Conservation (phyloP, 1,140 invertebrate genomes). For the Gyrodactylus bullatarudis region DNA sequence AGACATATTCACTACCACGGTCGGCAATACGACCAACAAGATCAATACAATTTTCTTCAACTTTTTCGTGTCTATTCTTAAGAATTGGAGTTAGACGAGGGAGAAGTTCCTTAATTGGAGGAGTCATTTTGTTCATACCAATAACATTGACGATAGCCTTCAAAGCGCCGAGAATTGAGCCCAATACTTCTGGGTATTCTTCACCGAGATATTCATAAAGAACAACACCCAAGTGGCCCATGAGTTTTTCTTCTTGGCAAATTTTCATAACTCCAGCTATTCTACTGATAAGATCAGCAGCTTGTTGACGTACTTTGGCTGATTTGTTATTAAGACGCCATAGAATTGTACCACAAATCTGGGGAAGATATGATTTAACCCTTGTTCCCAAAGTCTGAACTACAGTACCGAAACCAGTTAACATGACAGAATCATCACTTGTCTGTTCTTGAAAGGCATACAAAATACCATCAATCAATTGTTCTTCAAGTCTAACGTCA, state of each 20-base stretch:
- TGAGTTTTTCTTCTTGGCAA: slow-evolving; percentile 94
- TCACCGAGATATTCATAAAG: slow-evolving; percentile 95
- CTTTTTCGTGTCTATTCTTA: slow-evolving; percentile 43
- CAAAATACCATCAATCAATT: slow-evolving; percentile 88
- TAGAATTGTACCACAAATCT: slow-evolving; percentile 95
- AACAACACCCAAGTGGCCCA: slow-evolving; percentile 97
- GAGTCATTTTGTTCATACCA: slow-evolving; percentile 99
- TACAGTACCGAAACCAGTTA: slow-evolving; percentile 94
- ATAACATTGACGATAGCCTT: slow-evolving; percentile 98
- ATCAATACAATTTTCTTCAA: slow-evolving; percentile 98
- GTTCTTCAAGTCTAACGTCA: slow-evolving; percentile 79
- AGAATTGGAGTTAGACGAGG: slow-evolving; percentile 83
- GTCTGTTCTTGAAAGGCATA: slow-evolving; percentile 99
- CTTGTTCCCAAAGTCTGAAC: slow-evolving; percentile 82
- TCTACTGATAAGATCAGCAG: slow-evolving; percentile 81
- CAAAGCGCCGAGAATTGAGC: slow-evolving; percentile 77
- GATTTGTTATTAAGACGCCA: slow-evolving; percentile 98
- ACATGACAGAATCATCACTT: slow-evolving; percentile 95
- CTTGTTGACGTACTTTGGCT: slow-evolving; percentile 92
- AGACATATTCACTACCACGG: slow-evolving; percentile 90
- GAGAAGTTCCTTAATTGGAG: slow-evolving; percentile 88
- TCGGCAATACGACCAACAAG: slow-evolving; percentile 90
- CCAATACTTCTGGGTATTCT: slow-evolving; percentile 93
- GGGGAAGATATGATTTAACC: slow-evolving; percentile 85
- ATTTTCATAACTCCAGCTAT: slow-evolving; percentile 98